Evolutionary conservation across 92 coral and sea anemone species (phyloP).

Genomic region (Porites divaricata): DNA sequence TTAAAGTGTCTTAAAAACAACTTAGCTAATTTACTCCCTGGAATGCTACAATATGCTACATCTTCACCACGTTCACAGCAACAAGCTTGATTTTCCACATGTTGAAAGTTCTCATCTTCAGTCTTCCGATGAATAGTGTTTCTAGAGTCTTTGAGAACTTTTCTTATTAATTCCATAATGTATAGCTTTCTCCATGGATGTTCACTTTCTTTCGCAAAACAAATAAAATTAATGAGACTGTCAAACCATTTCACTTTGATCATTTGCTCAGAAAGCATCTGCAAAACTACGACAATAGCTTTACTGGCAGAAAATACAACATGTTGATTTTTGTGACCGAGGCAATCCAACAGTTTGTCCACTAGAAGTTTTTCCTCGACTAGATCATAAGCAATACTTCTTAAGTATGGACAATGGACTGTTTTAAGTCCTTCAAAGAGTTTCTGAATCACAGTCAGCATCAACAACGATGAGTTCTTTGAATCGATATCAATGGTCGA

Average conservation of each 20-base stretch:
- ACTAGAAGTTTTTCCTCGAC: conserved; percentile 32
- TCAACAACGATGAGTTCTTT: conserved; percentile 42
- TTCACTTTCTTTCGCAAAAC: neutral
- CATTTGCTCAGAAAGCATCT: conserved; percentile 24
- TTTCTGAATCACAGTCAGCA: conserved; percentile 52
- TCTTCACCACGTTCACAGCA: neutral
- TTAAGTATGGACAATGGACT: conserved; percentile 29
- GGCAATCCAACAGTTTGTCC: conserved; percentile 33
- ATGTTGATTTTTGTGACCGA: conserved; percentile 54
- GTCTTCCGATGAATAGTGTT: neutral
- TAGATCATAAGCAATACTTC: conserved; percentile 41
- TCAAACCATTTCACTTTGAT: conserved; percentile 26
- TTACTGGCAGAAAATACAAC: conserved; percentile 74
- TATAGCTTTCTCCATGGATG: conserved; percentile 68
- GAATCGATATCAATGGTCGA: neutral
- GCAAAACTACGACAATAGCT: conserved; percentile 36
- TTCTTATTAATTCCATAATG: conserved; percentile 39
- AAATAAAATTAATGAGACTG: conserved; percentile 29
- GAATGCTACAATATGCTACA: neutral
- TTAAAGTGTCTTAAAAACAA: conserved; percentile 13
- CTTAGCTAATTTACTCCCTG: conserved; percentile 2
- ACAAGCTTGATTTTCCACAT: neutral
- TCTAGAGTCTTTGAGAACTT: conserved; percentile 25
- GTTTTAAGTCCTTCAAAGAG: conserved; percentile 21
- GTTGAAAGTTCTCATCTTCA: neutral